Conservation (phyloP, 2,113 vertebrate genomes). For the Solea solea region DNA sequence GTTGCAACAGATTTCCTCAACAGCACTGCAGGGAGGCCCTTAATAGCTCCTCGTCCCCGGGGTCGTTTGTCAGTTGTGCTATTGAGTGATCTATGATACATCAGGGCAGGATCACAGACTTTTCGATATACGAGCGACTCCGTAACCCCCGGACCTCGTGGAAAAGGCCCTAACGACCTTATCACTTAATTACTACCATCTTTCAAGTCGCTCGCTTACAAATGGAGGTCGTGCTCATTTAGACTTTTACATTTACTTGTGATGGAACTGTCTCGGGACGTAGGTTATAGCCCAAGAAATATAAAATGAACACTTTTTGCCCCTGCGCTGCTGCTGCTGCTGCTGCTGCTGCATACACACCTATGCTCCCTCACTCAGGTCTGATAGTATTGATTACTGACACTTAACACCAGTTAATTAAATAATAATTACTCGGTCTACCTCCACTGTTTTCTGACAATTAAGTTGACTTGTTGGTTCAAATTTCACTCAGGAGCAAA, state of each 20-base stretch:
- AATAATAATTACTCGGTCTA: no score
- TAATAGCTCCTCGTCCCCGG: conserved; percentile 30
- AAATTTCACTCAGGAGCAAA: no score
- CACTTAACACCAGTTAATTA: no score
- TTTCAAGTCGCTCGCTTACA: conserved; percentile 34
- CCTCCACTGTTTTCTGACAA: no score
- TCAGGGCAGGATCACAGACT: conserved; percentile 41
- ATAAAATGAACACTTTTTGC: no score
- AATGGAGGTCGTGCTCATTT: background rate
- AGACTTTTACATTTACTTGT: background rate
- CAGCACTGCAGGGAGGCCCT: conserved; percentile 40
- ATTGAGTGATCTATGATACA: conserved; percentile 53
- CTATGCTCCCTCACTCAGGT: no score
- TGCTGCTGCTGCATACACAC: no score
- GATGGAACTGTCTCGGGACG: no score
- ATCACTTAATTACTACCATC: conserved; percentile 31
- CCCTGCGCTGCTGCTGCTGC: no score
- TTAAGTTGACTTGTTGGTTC: no score
- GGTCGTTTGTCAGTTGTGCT: conserved; percentile 45
- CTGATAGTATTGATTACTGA: no score
- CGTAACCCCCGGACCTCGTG: conserved; percentile 45
- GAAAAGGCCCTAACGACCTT: conserved; percentile 27
- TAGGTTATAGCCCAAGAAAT: no score
- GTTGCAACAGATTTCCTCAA: conserved; percentile 38
- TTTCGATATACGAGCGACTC: conserved; percentile 32